Conservation (phyloP, 2,797 vertebrate genomes). For the Tenualosa ilisha region DNA sequence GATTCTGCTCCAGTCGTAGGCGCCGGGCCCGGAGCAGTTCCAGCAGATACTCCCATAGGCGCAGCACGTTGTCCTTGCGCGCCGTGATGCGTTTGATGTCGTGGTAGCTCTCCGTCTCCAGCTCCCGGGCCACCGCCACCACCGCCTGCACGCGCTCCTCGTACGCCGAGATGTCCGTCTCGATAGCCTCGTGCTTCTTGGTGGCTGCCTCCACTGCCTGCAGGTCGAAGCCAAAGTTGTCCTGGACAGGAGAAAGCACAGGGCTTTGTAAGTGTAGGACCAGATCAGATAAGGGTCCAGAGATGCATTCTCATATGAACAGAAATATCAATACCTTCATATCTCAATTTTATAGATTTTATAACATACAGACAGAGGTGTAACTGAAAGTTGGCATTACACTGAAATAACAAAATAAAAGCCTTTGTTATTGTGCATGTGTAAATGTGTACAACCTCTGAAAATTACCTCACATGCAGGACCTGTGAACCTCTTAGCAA, state of each 20-base stretch:
- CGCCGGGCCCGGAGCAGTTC: slow-evolving; percentile 90
- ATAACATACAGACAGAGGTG: no score
- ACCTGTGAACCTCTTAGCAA: no score
- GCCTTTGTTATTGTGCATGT: no score
- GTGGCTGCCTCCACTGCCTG: slow-evolving; percentile 79
- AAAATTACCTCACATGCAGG: no score
- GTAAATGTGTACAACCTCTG: no score
- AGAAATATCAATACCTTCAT: no score
- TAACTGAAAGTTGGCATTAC: no score
- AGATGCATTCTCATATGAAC: not conserved
- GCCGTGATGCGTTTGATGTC: slow-evolving; percentile 74
- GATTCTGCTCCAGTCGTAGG: slow-evolving; percentile 88
- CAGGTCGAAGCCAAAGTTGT: slow-evolving; percentile 79
- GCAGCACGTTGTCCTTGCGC: slow-evolving; percentile 88
- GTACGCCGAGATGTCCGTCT: slow-evolving; percentile 81
- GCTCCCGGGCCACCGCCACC: slow-evolving; percentile 74
- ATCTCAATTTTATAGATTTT: not conserved
- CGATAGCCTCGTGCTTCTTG: slow-evolving; percentile 83
- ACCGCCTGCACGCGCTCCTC: slow-evolving; percentile 80
- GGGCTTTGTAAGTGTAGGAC: no score
- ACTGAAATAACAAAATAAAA: no score
- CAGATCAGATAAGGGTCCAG: not conserved
- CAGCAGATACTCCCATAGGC: slow-evolving; percentile 95
- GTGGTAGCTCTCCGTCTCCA: slow-evolving; percentile 78
- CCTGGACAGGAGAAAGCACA: slow-evolving; percentile 59